These are phyloP conservation scores for Macrophya alboannulata DNA, from an alignment of 2,888 invertebrate genomes.

Conservation along the genomic window DNA sequence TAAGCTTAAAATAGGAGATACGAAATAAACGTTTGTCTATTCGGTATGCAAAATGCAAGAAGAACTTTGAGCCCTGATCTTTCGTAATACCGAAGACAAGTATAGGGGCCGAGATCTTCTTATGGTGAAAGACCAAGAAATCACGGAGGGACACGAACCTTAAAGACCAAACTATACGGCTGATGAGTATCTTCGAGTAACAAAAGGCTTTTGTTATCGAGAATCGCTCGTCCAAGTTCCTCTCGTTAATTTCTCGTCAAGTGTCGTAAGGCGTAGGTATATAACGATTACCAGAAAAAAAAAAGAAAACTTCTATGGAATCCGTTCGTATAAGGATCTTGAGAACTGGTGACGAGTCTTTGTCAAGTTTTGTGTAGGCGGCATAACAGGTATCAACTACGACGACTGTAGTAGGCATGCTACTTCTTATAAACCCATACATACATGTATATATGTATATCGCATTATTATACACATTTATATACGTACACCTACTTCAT, in stretches of 20 bases:
- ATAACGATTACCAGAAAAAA: slow-evolving; percentile 25
- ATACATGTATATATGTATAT: neutral
- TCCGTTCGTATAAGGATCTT: slow-evolving; percentile 44
- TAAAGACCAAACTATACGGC: slow-evolving; percentile 19
- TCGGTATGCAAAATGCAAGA: slow-evolving; percentile 27
- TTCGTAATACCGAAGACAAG: slow-evolving; percentile 8
- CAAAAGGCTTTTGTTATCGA: slow-evolving; percentile 39
- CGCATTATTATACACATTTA: neutral
- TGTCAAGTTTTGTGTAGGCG: slow-evolving; percentile 37
- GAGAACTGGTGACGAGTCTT: slow-evolving; percentile 26
- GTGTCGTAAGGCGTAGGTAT: slow-evolving; percentile 6
- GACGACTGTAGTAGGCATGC: neutral
- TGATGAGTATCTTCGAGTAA: slow-evolving; percentile 33
- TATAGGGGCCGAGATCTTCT: slow-evolving; percentile 1
- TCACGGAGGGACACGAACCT: neutral
- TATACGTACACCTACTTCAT: slow-evolving; percentile 1
- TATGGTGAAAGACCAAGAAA: slow-evolving; percentile 29
- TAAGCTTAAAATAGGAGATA: neutral
- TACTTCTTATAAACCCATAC: neutral
- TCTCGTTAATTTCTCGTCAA: slow-evolving; percentile 35
- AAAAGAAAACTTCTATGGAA: neutral
- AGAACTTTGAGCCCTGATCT: slow-evolving; percentile 14
- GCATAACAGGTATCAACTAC: slow-evolving; percentile 18
- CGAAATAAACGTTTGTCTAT: neutral
- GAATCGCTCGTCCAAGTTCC: slow-evolving; percentile 1